phyloP scores from a whole-genome alignment of 2,113 vertebrate species.

The Alouatta palliata region DNA sequence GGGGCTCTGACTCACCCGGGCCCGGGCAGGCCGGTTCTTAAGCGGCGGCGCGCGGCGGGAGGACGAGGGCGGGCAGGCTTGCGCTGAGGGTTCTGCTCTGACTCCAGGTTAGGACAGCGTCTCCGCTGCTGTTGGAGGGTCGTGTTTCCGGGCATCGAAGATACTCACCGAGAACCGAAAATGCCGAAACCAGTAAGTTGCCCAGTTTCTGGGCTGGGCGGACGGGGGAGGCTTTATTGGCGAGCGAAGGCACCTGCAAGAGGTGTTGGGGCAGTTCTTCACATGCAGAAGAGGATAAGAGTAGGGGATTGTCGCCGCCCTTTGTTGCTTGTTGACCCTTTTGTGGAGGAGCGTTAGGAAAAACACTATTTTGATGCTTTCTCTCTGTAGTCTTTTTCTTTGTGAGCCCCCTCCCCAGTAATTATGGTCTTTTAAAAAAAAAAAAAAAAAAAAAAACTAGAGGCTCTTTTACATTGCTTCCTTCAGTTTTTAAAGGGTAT shows the following conservation, averaged over 20 bases:
- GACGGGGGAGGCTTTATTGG: too few relatives aligned
- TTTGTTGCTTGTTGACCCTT: background rate
- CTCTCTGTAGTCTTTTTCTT: background rate
- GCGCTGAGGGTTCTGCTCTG: background rate
- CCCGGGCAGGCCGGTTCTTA: constrained; percentile 83
- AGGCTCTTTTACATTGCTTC: background rate
- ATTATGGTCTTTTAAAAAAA: background rate
- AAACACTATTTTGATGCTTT: background rate
- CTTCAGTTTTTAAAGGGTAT: background rate
- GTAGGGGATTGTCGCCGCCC: accelerated
- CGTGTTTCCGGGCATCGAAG: constrained; percentile 39
- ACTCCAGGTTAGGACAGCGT: constrained; percentile 41
- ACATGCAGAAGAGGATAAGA: background rate
- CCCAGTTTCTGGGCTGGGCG: background rate
- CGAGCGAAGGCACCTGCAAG: background rate
- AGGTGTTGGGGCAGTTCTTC: background rate
- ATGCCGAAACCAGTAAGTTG: constrained; percentile 93
- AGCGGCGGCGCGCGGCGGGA: constrained; percentile 58
- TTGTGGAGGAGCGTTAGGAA: background rate
- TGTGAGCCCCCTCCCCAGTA: background rate
- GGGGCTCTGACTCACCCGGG: constrained; percentile 78
- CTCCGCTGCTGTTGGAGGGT: background rate
- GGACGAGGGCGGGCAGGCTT: background rate
- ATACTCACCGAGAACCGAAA: constrained; percentile 76
- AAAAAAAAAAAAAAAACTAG: background rate